Conservation (phyloP, 2,888 invertebrate genomes). For the Pandemis corylana region DNA sequence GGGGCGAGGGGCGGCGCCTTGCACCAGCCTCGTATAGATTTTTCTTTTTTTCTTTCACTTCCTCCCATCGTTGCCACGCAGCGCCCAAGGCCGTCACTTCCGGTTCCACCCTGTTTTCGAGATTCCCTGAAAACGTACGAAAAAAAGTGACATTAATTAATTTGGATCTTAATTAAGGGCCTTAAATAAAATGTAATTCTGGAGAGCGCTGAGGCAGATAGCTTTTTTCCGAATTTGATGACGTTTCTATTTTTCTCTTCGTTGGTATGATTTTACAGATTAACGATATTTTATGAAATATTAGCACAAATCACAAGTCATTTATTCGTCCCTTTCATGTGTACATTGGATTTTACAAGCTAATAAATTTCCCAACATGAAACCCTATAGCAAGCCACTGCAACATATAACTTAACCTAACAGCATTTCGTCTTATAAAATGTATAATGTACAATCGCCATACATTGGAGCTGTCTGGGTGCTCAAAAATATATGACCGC, state of each 20-base stretch:
- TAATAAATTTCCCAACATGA: no score
- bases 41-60: constrained; percentile 70
- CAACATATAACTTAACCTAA: no score
- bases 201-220: constrained; percentile 1
- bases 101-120: constrained; percentile 52
- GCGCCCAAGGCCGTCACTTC: constrained; percentile 72
- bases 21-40: constrained; percentile 73
- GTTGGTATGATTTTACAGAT: background rate
- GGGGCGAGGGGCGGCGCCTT: constrained; percentile 50
- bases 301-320: no score
- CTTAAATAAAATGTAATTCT: constrained; percentile 40
- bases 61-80: constrained; percentile 70
- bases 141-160: constrained; percentile 42
- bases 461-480: no score
- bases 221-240: constrained; percentile 12
- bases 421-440: no score
- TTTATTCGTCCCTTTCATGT: no score
- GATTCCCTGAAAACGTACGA: constrained; percentile 37
- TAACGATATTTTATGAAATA: no score
- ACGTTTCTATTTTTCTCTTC: background rate
- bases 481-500: no score
- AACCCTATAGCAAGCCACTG: no score
- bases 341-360: no score
- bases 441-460: no score
- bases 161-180: constrained; percentile 42